Evolutionary conservation across 2,888 invertebrate genomes (phyloP).

Genomic region (Ormyrus rosae): DNA sequence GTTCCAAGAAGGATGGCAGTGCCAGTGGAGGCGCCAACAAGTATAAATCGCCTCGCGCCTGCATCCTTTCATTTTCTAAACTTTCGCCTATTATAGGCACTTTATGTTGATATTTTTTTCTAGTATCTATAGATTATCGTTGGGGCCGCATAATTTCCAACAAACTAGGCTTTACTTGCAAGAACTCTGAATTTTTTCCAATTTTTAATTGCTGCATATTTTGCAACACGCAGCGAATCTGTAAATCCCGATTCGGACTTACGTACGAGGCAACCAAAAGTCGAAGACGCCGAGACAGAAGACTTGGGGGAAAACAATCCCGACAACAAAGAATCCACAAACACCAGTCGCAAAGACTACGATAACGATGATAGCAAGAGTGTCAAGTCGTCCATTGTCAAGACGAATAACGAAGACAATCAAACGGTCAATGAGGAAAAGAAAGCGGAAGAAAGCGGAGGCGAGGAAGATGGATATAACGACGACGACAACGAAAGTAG

Average conservation of each 20-base stretch:
- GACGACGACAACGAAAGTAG: constrained; percentile 58
- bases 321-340: neutral
- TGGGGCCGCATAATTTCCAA: too few species aligned
- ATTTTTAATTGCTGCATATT: too few species aligned
- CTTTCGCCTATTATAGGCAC: too few species aligned
- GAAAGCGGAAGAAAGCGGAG: constrained; percentile 23
- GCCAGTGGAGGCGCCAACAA: too few species aligned
- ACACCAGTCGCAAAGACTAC: neutral
- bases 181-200: too few species aligned
- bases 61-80: too few species aligned
- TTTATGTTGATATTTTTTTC: constrained; percentile 6
- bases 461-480: constrained; percentile 53
- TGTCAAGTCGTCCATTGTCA: constrained; percentile 18
- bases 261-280: neutral
- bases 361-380: constrained; percentile 43
- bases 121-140: too few species aligned
- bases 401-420: constrained; percentile 35
- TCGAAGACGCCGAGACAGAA: constrained; percentile 21
- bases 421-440: constrained; percentile 28
- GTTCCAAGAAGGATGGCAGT: too few species aligned
- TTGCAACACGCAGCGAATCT: constrained; percentile 10
- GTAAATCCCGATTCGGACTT: constrained; percentile 17
- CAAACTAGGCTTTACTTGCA: too few species aligned
- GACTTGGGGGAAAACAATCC: neutral
- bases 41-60: too few species aligned